These are phyloP conservation scores for Parnassius glacialis DNA, from an alignment of 2,888 invertebrate species.

Conservation along the genomic window DNA sequence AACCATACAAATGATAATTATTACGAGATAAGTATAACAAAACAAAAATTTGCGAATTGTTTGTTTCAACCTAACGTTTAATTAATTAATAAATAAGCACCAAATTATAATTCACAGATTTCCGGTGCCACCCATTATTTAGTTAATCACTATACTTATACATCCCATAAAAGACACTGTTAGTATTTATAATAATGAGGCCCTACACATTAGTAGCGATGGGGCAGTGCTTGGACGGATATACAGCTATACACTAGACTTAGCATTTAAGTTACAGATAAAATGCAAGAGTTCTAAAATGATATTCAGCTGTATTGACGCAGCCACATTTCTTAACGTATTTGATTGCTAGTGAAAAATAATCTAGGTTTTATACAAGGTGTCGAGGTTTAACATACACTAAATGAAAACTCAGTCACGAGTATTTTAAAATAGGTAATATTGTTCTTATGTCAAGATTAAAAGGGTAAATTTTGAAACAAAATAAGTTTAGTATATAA, in stretches of 20 bases:
- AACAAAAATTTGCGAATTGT: too few species aligned
- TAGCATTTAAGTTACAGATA: background rate
- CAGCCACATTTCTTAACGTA: background rate
- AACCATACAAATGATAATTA: too few species aligned
- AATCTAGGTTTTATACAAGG: too few species aligned
- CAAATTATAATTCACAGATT: constrained; percentile 27
- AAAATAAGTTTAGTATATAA: too few species aligned
- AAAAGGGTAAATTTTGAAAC: too few species aligned
- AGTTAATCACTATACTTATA: background rate
- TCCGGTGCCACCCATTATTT: constrained; percentile 20
- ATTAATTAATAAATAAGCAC: constrained; percentile 23
- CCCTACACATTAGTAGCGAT: background rate
- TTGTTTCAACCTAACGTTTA: too few species aligned
- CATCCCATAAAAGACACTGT: background rate
- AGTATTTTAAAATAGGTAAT: too few species aligned
- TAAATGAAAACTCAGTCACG: too few species aligned
- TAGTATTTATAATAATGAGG: background rate
- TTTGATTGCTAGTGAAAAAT: background rate
- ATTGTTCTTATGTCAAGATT: too few species aligned
- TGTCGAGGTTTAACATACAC: too few species aligned
- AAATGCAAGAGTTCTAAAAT: constrained; percentile 4
- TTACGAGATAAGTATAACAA: too few species aligned
- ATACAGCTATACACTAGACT: constrained; percentile 14
- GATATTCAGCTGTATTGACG: background rate
- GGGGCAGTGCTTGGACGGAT: constrained; percentile 48